These are phyloP conservation scores for Cybosia mesomella DNA, from an alignment of 2,888 invertebrate genomes.

Conservation along the genomic window DNA sequence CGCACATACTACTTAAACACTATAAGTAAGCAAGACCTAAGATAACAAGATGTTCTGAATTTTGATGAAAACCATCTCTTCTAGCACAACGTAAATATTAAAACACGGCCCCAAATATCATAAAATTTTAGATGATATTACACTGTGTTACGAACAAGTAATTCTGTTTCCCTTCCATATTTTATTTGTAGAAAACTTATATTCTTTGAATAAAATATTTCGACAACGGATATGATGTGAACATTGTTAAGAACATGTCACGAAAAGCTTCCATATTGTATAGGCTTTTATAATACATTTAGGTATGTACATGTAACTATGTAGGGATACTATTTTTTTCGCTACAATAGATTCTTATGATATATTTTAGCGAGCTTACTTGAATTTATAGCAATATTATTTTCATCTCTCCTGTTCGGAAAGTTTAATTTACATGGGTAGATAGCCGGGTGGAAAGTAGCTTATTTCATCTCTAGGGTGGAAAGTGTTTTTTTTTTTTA, in stretches of 20 bases:
- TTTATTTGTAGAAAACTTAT: neutral
- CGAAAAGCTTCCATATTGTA: neutral
- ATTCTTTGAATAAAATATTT: conserved; percentile 13
- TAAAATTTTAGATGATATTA: neutral
- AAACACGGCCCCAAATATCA: neutral
- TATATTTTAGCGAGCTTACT: too few relatives aligned
- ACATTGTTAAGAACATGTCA: neutral
- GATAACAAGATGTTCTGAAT: conserved; percentile 2
- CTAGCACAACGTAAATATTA: conserved; percentile 2
- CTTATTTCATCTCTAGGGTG: too few relatives aligned
- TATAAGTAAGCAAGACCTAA: neutral
- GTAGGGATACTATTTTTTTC: too few relatives aligned
- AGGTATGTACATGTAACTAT: too few relatives aligned
- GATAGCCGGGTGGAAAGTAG: too few relatives aligned
- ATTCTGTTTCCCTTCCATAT: neutral
- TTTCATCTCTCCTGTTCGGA: too few relatives aligned
- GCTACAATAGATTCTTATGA: too few relatives aligned
- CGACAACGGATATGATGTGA: neutral
- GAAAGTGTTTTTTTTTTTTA: too few relatives aligned
- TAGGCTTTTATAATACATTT: neutral
- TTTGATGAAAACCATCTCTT: conserved; percentile 4
- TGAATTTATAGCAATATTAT: too few relatives aligned
- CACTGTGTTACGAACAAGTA: neutral
- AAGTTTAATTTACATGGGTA: too few relatives aligned
- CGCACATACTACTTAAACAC: neutral